These are phyloP conservation scores for Aphelinus certus DNA, from an alignment of 1,140 invertebrate species.

Conservation along the genomic window DNA sequence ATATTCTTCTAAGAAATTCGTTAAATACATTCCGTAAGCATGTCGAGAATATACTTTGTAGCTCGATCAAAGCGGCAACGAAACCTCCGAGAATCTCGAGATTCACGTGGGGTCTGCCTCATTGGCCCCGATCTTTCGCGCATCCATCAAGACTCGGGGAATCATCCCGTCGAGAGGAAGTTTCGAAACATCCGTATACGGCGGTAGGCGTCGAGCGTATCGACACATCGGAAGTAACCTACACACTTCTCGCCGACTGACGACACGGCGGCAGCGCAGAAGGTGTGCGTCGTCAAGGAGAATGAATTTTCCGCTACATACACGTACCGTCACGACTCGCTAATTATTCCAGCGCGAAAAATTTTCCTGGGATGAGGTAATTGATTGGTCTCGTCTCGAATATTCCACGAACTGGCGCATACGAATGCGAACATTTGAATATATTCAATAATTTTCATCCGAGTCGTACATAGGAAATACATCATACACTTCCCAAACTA, in stretches of 20 bases:
- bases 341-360: too few species aligned
- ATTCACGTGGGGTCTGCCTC: not conserved
- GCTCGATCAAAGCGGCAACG: not conserved
- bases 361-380: too few species aligned
- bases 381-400: too few species aligned
- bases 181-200: constrained; percentile 28
- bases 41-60: too few species aligned
- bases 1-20: too few species aligned
- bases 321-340: too few species aligned
- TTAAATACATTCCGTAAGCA: too few species aligned
- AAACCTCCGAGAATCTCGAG: not conserved
- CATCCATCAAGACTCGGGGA: not conserved
- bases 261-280: not conserved
- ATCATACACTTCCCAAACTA: too few species aligned
- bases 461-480: too few species aligned
- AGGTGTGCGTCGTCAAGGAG: not conserved
- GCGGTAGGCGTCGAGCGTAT: constrained; percentile 3
- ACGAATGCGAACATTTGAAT: too few species aligned
- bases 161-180: constrained; percentile 24
- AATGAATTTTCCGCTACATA: not conserved
- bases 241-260: not conserved
- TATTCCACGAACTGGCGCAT: too few species aligned
- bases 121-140: not conserved
- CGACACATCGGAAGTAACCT: constrained; percentile 30
- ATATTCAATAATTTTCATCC: too few species aligned